These are phyloP conservation scores for Drosophila borealis DNA, from an alignment of 2,888 invertebrate species.

Conservation along the genomic window DNA sequence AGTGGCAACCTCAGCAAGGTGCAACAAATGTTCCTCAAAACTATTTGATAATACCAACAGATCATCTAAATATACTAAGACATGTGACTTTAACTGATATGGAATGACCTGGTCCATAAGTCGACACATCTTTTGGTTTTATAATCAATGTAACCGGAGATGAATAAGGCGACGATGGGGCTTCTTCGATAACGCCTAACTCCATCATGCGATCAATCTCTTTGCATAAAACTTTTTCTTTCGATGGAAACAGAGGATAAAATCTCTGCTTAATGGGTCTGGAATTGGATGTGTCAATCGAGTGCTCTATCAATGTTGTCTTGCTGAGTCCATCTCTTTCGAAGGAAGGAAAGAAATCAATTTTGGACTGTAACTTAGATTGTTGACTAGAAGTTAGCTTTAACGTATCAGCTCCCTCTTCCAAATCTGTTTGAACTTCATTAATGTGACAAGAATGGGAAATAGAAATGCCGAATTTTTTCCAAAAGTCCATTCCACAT, in stretches of 20 bases:
- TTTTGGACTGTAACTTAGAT: neutral
- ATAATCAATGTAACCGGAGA: slow-evolving; percentile 1
- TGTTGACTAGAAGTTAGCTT: neutral
- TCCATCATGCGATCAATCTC: slow-evolving; percentile 12
- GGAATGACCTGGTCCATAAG: slow-evolving; percentile 13
- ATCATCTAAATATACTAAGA: neutral
- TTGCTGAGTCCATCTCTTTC: slow-evolving; percentile 1
- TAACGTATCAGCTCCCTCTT: too few relatives aligned
- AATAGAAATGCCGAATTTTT: too few relatives aligned
- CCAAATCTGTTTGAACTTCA: too few relatives aligned
- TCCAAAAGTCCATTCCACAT: too few relatives aligned
- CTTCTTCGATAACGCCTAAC: slow-evolving; percentile 5
- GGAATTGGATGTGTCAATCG: neutral
- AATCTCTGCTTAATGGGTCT: slow-evolving; percentile 6
- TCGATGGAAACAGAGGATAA: slow-evolving; percentile 1
- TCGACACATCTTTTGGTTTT: slow-evolving; percentile 1
- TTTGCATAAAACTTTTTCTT: slow-evolving; percentile 2
- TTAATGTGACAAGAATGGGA: too few relatives aligned
- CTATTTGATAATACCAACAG: too few relatives aligned
- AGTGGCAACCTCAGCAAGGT: too few relatives aligned
- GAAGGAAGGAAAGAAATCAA: slow-evolving; percentile 1
- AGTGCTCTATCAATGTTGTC: neutral
- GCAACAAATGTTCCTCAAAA: too few relatives aligned
- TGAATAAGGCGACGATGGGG: neutral
- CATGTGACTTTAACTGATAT: slow-evolving; percentile 1